Evolutionary conservation across 1,140 invertebrate genomes (phyloP), one percentile per base, ranked within the genome.

Genomic region (Neelides sp.): DNA sequence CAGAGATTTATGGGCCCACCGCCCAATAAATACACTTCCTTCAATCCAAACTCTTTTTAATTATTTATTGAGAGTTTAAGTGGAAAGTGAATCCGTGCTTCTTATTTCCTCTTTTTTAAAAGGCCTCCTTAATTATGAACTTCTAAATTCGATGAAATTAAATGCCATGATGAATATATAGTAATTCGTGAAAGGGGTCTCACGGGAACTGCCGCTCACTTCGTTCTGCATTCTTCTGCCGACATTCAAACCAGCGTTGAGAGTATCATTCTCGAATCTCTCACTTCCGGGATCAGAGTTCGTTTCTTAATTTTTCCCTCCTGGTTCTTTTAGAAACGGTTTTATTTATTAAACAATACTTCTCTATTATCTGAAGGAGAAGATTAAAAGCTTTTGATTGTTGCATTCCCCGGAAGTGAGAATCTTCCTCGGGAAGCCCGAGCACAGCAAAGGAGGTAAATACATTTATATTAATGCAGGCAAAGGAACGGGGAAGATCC

Each of bases 181-280:
- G 42, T 40, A 12, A 40, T 46, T 5, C 10, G 2, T 4, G 10
- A 42, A 24, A 22, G 20, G 4, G 27, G 13, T 2, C n/a, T n/a
- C n/a, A 4, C 4, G n/a, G 35, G 20, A 15, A 39, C 12, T 26
- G 39, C 24, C 10, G 37, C 12, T 2, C 50, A 57, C 13, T 52
- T 49, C 32, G 50, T 57, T 22, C 27, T 57, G 2, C 50, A 57
- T 32, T 57, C 55, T 7, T 49, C 50, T 15, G 55, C 55, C 8
- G 55, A 57, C 24, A 26, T 57, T 8, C 23, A 37, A 39, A 52
- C 47, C 1, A 28, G 50, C 7, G 26, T 49, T 2, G 47, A 50
- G 20, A 24, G 45, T 15, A 52, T 57, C 35, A 8, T 30, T 27
- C 12, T 32, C 22, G 43, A 49, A 8, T 15, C 41, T 17, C 52